phyloP scores from a whole-genome alignment of 1,140 invertebrate genomes.

The Thaumatotibia leucotreta region DNA sequence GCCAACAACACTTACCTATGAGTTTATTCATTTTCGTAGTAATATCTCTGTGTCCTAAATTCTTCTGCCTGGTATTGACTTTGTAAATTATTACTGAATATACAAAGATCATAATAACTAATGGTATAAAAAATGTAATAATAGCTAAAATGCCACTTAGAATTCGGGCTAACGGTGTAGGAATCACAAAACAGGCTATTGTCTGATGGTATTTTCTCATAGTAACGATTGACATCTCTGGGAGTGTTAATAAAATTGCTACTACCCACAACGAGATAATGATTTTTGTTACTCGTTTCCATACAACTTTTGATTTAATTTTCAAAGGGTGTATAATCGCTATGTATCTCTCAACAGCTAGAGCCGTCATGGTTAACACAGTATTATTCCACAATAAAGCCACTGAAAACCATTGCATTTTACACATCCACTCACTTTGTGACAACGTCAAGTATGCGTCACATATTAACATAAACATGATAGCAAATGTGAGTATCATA shows the following conservation, averaged over 20 bases:
- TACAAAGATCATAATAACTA: constrained; percentile 53
- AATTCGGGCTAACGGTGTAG: constrained; percentile 35
- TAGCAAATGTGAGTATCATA: constrained; percentile 66
- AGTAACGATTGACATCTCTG: constrained; percentile 42
- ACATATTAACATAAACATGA: constrained; percentile 37
- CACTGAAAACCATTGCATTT: constrained; percentile 46
- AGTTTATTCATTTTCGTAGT: not conserved
- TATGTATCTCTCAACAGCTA: constrained; percentile 57
- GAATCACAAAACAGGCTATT: constrained; percentile 43
- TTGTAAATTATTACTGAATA: constrained; percentile 29
- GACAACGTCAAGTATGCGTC: constrained; percentile 21
- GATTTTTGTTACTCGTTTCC: constrained; percentile 42
- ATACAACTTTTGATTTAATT: constrained; percentile 35
- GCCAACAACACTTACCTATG: not conserved
- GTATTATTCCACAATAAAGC: constrained; percentile 51
- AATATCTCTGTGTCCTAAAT: not conserved
- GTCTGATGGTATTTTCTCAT: constrained; percentile 31
- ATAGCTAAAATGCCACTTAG: constrained; percentile 43
- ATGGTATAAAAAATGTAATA: constrained; percentile 50
- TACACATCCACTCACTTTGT: constrained; percentile 37
- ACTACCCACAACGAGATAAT: constrained; percentile 46
- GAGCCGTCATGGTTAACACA: constrained; percentile 50
- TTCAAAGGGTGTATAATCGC: constrained; percentile 52
- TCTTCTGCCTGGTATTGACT: not conserved
- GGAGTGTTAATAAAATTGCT: constrained; percentile 42